A percentile compares a stretch with the other conserved stretches of the same genome.
Conservation (phyloP, 1,140 invertebrate species). For the Eumaeus atala region DNA sequence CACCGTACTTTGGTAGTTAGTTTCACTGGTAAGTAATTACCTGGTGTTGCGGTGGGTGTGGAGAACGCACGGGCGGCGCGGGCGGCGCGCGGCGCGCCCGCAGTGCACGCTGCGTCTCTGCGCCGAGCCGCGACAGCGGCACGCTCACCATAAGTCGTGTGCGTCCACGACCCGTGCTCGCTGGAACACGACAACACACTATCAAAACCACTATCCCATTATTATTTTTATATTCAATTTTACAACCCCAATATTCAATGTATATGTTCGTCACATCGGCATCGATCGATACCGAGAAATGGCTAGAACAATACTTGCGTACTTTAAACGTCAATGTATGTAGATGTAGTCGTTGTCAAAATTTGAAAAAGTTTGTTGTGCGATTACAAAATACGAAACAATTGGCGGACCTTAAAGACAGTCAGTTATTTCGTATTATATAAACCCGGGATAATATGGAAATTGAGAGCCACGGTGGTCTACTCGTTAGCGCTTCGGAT, state of each 20-base stretch:
- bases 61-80: conserved; percentile 23
- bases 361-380: no score
- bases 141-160: conserved; percentile 42
- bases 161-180: conserved; percentile 24
- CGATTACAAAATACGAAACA: not conserved
- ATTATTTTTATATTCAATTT: no score
- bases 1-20: no score
- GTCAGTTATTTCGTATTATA: not conserved
- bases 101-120: conserved; percentile 39
- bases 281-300: no score
- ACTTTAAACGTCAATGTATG: no score
- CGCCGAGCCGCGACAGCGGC: conserved; percentile 43
- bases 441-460: not conserved
- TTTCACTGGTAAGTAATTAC: not conserved
- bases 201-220: not conserved
- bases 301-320: no score
- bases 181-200: conserved; percentile 30
- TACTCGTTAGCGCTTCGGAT: no score
- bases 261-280: no score
- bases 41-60: conserved; percentile 10
- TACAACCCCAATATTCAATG: no score
- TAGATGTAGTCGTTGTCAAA: no score
- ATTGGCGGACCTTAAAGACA: not conserved
- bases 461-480: no score
- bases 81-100: conserved; percentile 28